Evolutionary conservation across 2,797 vertebrate genomes (phyloP).

Genomic region (Anabas testudineus): DNA sequence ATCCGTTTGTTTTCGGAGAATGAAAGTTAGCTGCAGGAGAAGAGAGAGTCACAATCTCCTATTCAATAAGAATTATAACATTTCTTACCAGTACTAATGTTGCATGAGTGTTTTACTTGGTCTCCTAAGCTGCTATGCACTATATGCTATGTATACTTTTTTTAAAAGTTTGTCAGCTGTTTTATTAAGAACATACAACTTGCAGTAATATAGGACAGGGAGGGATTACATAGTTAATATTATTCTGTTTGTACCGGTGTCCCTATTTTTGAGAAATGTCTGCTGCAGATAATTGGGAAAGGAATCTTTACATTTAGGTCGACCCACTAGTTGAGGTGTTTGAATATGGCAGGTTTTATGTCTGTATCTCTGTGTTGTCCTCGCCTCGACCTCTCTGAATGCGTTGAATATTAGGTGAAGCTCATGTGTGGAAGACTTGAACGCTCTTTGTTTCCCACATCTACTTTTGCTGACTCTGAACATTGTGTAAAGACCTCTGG

Average conservation of each 20-base stretch:
- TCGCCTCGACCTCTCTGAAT: constrained; percentile 32
- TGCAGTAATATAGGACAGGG: constrained; percentile 57
- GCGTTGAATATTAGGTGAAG: constrained; percentile 31
- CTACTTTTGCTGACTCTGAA: constrained; percentile 21
- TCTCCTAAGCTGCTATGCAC: constrained; percentile 61
- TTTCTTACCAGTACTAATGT: constrained; percentile 24
- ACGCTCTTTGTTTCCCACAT: constrained; percentile 7
- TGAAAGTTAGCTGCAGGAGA: constrained; percentile 34
- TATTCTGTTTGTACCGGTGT: constrained; percentile 42
- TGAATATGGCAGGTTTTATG: constrained; percentile 13
- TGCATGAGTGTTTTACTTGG: constrained; percentile 40
- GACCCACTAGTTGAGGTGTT: constrained; percentile 13
- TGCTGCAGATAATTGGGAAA: constrained; percentile 34
- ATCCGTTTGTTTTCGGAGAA: too few relatives aligned
- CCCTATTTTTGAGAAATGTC: constrained; percentile 37
- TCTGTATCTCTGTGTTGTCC: neutral
- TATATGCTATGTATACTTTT: constrained; percentile 14
- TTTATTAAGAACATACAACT: constrained; percentile 16
- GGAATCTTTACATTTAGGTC: constrained; percentile 34
- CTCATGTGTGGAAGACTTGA: neutral
- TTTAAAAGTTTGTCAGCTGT: constrained; percentile 1
- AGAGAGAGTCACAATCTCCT: constrained; percentile 18
- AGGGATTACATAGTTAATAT: constrained; percentile 59
- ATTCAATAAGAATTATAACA: constrained; percentile 20
- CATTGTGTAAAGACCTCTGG: constrained; percentile 27